Conservation (phyloP, 2,113 vertebrate genomes). For the Cavia porcellus region DNA sequence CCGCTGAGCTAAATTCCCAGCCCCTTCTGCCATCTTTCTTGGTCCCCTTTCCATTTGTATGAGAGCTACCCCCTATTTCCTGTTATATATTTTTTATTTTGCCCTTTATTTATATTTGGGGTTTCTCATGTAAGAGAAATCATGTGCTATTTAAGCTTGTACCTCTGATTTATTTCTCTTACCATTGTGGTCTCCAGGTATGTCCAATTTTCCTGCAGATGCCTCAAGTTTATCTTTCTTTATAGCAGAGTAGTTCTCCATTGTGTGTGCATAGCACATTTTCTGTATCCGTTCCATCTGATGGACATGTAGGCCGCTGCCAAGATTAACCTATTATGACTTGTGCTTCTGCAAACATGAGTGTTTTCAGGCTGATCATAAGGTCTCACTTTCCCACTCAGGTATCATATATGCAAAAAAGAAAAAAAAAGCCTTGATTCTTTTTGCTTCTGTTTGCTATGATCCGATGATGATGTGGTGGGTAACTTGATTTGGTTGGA, state of each 20-base stretch:
- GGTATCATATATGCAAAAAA: background rate
- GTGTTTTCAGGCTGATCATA: background rate
- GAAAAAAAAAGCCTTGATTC: background rate
- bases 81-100: background rate
- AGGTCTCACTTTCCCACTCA: slow-evolving; percentile 9
- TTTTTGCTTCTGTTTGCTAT: background rate
- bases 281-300: background rate
- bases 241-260: background rate
- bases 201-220: background rate
- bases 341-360: background rate
- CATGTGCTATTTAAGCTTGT: background rate
- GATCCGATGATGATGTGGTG: background rate
- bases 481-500: background rate
- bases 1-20: too few species aligned
- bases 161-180: background rate
- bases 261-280: background rate
- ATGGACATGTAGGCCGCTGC: background rate
- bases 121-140: background rate
- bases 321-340: background rate
- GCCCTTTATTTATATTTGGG: background rate
- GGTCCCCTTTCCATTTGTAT: background rate
- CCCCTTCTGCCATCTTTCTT: too few species aligned
- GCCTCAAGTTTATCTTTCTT: background rate
- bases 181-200: background rate
- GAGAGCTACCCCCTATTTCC: background rate